phyloP scores from a whole-genome alignment of 30 jellyfish, hydroid and myxozoan species.

The Chironex yamaguchii region DNA sequence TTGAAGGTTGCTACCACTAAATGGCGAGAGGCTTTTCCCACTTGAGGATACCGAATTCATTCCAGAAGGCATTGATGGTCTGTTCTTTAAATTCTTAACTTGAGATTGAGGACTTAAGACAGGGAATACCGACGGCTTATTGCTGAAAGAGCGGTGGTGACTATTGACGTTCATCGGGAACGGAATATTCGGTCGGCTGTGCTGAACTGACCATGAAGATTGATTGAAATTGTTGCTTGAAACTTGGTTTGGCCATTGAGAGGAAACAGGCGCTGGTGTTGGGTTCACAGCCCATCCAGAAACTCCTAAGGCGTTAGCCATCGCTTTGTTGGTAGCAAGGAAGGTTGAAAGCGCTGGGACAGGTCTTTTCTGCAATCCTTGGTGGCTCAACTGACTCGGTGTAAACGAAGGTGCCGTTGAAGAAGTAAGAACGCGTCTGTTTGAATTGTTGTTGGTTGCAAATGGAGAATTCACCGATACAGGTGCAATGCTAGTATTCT shows the following conservation, averaged over 20 bases:
- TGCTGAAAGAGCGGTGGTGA: conserved; percentile 63
- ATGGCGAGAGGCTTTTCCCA: conserved; percentile 40
- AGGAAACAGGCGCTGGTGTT: conserved; percentile 67
- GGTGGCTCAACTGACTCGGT: conserved; percentile 30
- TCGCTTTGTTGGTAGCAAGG: conserved; percentile 95
- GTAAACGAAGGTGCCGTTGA: conserved; percentile 69
- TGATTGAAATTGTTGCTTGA: conserved; percentile 60
- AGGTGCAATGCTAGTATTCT: conserved; percentile 50
- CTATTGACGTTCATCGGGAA: conserved; percentile 69
- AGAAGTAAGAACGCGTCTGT: conserved; percentile 64
- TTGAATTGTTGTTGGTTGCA: conserved; percentile 3
- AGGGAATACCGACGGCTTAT: conserved; percentile 72
- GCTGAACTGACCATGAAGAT: conserved; percentile 88
- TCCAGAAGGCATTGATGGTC: conserved; percentile 47
- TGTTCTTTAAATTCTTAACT: conserved; percentile 50
- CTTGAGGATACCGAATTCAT: conserved; percentile 42
- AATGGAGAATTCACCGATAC: conserved; percentile 43
- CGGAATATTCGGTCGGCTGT: conserved; percentile 79
- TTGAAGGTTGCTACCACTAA: conserved; percentile 33
- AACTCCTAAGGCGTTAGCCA: conserved; percentile 97
- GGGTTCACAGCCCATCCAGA: conserved; percentile 83
- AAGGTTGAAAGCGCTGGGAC: conserved; percentile 95
- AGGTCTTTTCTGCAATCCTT: conserved; percentile 79
- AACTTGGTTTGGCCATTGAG: conserved; percentile 92
- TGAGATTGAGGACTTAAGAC: conserved; percentile 74